phyloP scores from a whole-genome alignment of 37 sponge, comb jelly and placozoan genomes.

The Chondrosia reniformis region DNA sequence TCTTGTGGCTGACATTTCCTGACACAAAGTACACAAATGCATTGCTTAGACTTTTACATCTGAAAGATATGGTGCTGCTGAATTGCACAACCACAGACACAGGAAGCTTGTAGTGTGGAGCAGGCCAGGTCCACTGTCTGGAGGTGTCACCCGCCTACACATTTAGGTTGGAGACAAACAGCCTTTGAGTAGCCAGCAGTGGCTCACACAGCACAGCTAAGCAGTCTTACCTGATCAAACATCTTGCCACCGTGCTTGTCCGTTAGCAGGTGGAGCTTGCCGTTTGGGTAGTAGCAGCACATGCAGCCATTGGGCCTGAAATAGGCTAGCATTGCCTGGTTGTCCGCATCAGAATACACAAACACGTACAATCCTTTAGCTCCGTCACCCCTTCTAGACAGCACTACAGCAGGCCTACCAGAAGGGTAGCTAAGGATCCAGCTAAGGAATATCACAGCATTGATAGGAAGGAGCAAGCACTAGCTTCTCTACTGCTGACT shows the following conservation, averaged over 20 bases:
- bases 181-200: too few species aligned
- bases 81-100: slow-evolving; percentile 53
- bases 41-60: slow-evolving; percentile 41
- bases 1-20: slow-evolving; percentile 40
- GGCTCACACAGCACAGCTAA: not conserved
- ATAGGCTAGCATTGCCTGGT: slow-evolving; percentile 53
- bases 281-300: slow-evolving; percentile 72
- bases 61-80: slow-evolving; percentile 53
- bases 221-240: slow-evolving; percentile 56
- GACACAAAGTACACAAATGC: slow-evolving; percentile 61
- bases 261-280: slow-evolving; percentile 44
- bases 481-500: too few species aligned
- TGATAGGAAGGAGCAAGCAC: too few species aligned
- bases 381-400: slow-evolving; percentile 43
- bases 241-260: slow-evolving; percentile 52
- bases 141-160: slow-evolving; percentile 56
- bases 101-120: slow-evolving; percentile 41
- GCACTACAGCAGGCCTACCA: slow-evolving; percentile 58
- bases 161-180: not conserved
- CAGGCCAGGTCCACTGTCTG: slow-evolving; percentile 79
- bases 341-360: slow-evolving; percentile 56
- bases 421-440: slow-evolving; percentile 62
- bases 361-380: slow-evolving; percentile 55
- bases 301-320: slow-evolving; percentile 70
- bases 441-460: not conserved